Evolutionary conservation across 92 coral and sea anemone genomes (phyloP).

Genomic region (Muricea muricata): DNA sequence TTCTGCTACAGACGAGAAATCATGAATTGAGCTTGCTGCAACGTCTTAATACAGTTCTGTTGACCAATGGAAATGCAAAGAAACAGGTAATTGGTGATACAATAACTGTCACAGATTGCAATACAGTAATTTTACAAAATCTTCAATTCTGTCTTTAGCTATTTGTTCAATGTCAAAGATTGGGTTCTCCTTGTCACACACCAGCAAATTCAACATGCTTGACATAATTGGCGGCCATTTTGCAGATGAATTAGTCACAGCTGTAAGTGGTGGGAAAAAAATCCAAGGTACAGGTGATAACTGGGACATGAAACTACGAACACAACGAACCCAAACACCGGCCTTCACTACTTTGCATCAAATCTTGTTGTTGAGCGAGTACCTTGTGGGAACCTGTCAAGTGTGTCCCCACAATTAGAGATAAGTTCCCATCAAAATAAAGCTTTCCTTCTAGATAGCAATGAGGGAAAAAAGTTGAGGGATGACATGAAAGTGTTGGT

Average conservation of each 20-base stretch:
- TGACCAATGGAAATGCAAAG: background rate
- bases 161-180: background rate
- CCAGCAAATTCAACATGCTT: background rate
- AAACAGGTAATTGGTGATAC: background rate
- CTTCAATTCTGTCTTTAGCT: background rate
- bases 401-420: background rate
- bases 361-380: background rate
- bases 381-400: background rate
- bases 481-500: background rate
- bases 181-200: background rate
- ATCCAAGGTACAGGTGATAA: background rate
- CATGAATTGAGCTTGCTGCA: background rate
- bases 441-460: background rate
- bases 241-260: background rate
- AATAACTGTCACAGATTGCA: too few species aligned
- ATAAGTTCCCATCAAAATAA: background rate
- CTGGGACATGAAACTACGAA: background rate
- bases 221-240: background rate
- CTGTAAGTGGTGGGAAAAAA: background rate
- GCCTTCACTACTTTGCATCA: background rate
- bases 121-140: background rate
- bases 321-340: background rate
- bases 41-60: background rate
- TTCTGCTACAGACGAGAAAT: constrained; percentile 22
- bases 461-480: background rate